Evolutionary conservation across 2,797 vertebrate species (phyloP), one percentile per base, ranked within the genome.

Genomic region (Rhinatrema bivittatum): DNA sequence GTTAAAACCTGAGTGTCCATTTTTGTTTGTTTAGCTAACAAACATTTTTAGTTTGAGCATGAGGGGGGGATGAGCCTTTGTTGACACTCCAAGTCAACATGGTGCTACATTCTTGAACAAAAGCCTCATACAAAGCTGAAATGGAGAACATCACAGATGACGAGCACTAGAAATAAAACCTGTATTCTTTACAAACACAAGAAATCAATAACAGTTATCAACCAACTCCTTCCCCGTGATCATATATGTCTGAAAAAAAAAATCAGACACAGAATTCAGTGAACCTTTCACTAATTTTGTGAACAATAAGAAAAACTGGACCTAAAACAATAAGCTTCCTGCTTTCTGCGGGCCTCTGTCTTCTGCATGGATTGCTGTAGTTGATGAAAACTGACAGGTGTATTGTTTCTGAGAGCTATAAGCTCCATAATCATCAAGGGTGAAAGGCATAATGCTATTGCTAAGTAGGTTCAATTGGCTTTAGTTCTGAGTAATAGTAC

Each of bases 401-500:
- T 87, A 96, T 94, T 96, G 91, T 97, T 93, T 96, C 85, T 73
- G 87, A 87, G 81, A 89, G 86, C 88, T 87, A 88, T 91, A 90
- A 91, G 89, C 88, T 90, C 85, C 76, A 88, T 88, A 90, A 91
- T 95, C 86, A 84, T 90, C 88, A 75, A 77, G 87, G 86, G 81
- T 88, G 87, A 89, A 89, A 90, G 85, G 88, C 90, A 90, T 83
- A 92, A 86, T 75, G 79, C 87, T 89, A 76, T 81, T 80, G 75
- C 87, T 93, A 91, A 97, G 89, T 87, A 89, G 81, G 84, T 89
- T 93, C 95, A 96, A 95, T 92, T 95, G 91, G 89, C 89, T 97
- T 90, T 82, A 82, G 88, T 93, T 87, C 91, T 94, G 92, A 95
- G 89, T 93, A 92, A 95, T 86, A 88, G 88, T 84, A 76, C 80